These are phyloP conservation scores for Cantharis lateralis DNA, from an alignment of 2,888 invertebrate genomes.

Conservation along the genomic window DNA sequence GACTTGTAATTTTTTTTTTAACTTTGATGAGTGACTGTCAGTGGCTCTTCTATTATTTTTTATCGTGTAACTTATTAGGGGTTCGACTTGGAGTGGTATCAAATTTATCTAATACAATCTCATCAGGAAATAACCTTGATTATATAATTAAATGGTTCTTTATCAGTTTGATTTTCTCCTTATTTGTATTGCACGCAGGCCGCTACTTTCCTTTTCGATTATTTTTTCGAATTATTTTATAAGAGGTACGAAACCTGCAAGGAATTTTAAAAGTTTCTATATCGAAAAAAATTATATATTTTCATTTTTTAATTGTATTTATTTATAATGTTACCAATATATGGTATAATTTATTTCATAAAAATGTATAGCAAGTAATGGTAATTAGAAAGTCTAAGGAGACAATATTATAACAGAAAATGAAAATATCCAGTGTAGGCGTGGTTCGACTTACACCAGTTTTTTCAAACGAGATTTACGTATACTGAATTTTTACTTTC, in stretches of 20 bases:
- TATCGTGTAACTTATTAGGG: neutral
- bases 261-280: neutral
- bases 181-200: neutral
- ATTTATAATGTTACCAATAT: neutral
- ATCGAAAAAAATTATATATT: neutral
- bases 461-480: constrained; percentile 22
- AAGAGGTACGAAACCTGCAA: neutral
- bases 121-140: constrained; percentile 16
- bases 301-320: neutral
- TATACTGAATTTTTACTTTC: constrained; percentile 32
- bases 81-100: neutral
- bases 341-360: neutral
- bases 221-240: neutral
- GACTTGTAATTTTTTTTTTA: neutral
- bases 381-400: constrained; percentile 22
- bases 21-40: neutral
- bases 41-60: neutral
- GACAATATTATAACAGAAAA: constrained; percentile 7
- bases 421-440: constrained; percentile 26
- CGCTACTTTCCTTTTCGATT: neutral
- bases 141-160: neutral
- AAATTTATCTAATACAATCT: neutral
- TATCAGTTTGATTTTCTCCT: neutral
- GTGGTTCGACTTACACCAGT: constrained; percentile 15
- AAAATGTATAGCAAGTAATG: neutral